A percentile compares a stretch with the other conserved stretches of the same genome.
Conservation (phyloP, 2,113 vertebrate genomes). For the Seriola rivoliana region DNA sequence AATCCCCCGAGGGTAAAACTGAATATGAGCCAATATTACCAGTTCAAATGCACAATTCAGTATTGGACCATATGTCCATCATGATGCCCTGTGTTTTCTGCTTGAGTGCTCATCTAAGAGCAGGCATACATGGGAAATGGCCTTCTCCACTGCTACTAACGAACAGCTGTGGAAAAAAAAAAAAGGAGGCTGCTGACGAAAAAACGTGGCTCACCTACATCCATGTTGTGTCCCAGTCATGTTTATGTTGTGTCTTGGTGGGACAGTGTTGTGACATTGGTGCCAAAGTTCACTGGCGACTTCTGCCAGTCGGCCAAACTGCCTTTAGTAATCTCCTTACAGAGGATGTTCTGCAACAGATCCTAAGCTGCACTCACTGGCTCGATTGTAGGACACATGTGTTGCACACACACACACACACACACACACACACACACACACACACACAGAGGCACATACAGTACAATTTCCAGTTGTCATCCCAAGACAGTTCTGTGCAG, state of each 20-base stretch:
- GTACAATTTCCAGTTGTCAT: conserved; percentile 55
- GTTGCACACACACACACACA: conserved; percentile 18
- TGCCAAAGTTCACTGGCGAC: conserved; percentile 67
- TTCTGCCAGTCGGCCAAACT: conserved; percentile 62
- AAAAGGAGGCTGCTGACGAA: conserved; percentile 9
- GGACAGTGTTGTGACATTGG: conserved; percentile 39
- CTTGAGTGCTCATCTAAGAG: conserved; percentile 46
- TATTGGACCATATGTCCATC: conserved; percentile 59
- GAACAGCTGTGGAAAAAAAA: conserved; percentile 1
- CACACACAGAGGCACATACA: conserved; percentile 5
- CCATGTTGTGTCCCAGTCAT: background rate
- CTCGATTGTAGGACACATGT: conserved; percentile 50
- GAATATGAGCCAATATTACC: conserved; percentile 55
- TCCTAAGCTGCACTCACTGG: conserved; percentile 67
- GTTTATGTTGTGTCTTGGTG: conserved; percentile 29
- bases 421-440: background rate
- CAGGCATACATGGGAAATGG: conserved; percentile 21
- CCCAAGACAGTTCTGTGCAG: conserved; percentile 62
- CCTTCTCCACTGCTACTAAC: background rate
- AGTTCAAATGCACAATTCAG: conserved; percentile 51
- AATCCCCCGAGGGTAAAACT: conserved; percentile 10
- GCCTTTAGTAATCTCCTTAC: conserved; percentile 74
- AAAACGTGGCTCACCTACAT: background rate
- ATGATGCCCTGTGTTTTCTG: conserved; percentile 54
- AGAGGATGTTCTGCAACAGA: conserved; percentile 73